Evolutionary conservation across 2,888 invertebrate genomes (phyloP).

Genomic region (Dynastes hyllus): DNA sequence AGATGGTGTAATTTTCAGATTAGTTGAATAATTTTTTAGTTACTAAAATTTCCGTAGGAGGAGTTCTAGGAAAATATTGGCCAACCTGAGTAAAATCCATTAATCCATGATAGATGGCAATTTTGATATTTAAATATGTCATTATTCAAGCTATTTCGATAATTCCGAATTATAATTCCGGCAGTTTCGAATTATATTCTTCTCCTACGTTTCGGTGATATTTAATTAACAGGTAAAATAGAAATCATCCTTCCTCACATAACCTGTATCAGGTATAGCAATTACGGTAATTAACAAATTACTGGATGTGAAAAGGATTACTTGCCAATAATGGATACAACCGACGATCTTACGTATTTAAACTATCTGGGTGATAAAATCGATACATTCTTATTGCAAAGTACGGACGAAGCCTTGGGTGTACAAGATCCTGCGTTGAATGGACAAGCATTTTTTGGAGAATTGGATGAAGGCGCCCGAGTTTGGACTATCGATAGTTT

Average conservation of each 20-base stretch:
- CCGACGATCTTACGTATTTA: conserved; percentile 65
- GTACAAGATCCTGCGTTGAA: conserved; percentile 61
- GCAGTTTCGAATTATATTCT: background rate
- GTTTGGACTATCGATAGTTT: conserved; percentile 66
- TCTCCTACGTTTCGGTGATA: background rate
- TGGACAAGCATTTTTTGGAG: conserved; percentile 65
- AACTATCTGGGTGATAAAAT: conserved; percentile 64
- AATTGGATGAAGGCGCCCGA: conserved; percentile 62
- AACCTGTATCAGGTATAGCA: conserved; percentile 2
- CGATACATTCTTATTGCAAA: conserved; percentile 63
- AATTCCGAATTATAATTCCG: background rate
- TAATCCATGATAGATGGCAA: conserved; percentile 1
- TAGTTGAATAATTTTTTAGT: too few relatives aligned
- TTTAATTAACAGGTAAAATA: background rate
- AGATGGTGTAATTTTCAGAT: too few relatives aligned
- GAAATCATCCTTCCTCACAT: background rate
- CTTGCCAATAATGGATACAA: conserved; percentile 55
- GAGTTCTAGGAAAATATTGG: background rate
- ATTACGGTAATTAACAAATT: conserved; percentile 1
- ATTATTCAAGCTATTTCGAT: background rate
- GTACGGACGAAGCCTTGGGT: conserved; percentile 60
- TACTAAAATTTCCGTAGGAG: too few relatives aligned
- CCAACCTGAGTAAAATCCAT: background rate
- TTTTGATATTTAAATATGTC: conserved; percentile 10
- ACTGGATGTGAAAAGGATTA: background rate